Percentiles rank a stretch among this genome's conserved stretches.
Conservation (phyloP, 2,797 vertebrate species). For the Clamator glandarius region DNA sequence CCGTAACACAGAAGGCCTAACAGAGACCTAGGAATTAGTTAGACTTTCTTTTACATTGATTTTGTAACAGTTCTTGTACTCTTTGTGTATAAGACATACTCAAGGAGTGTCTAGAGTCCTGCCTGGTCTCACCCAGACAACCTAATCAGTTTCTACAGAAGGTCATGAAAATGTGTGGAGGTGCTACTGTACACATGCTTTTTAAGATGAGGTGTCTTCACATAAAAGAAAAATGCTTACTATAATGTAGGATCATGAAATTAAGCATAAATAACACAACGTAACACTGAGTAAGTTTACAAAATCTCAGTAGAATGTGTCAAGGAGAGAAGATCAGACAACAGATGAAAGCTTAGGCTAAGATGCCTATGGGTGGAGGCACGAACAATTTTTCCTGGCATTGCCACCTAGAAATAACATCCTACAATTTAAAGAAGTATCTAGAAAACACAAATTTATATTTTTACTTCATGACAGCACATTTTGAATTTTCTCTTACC, state of each 20-base stretch:
- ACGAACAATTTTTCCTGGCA: not conserved
- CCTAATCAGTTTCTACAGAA: not conserved
- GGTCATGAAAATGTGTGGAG: not conserved
- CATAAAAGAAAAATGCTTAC: not conserved
- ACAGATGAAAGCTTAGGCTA: not conserved
- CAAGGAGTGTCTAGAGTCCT: not conserved
- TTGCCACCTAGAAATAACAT: conserved; percentile 28
- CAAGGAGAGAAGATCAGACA: not conserved
- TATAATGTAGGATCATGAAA: not conserved
- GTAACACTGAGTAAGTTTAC: not conserved
- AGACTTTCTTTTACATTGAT: not conserved
- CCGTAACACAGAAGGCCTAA: not conserved
- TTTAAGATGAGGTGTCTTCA: not conserved
- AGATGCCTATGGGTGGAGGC: not conserved
- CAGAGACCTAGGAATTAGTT: not conserved
- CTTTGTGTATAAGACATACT: not conserved
- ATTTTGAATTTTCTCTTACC: not conserved
- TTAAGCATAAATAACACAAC: not conserved
- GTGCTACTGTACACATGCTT: not conserved
- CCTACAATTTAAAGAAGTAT: not conserved
- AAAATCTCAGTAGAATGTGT: not conserved
- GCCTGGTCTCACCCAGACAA: not conserved
- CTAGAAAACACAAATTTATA: not conserved
- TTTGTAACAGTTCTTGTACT: not conserved
- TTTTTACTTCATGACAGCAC: not conserved